Conservation (phyloP, 2,888 invertebrate genomes). For the Pimpla rufipes region DNA sequence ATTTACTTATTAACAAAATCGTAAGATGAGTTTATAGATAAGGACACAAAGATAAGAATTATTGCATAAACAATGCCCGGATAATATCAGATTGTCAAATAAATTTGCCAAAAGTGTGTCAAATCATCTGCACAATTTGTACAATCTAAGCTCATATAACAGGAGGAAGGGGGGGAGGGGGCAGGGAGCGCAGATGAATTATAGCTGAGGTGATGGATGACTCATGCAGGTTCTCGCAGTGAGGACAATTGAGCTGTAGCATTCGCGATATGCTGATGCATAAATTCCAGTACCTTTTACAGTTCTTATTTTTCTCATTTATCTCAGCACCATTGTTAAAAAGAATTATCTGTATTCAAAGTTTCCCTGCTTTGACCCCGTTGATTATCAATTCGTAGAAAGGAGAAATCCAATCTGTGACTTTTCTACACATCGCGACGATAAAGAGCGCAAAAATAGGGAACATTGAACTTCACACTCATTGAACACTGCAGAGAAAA, state of each 20-base stretch:
- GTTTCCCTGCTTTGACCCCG: neutral
- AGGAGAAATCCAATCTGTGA: neutral
- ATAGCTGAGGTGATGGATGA: slow-evolving; percentile 74
- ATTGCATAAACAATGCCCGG: too few relatives aligned
- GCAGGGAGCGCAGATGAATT: slow-evolving; percentile 73
- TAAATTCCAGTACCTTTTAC: neutral
- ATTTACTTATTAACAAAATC: too few relatives aligned
- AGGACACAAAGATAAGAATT: too few relatives aligned
- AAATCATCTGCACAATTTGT: slow-evolving; percentile 11
- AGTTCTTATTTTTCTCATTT: neutral
- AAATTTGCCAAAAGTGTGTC: slow-evolving; percentile 18
- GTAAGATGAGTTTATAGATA: too few relatives aligned
- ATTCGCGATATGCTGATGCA: slow-evolving; percentile 45
- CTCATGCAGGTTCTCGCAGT: slow-evolving; percentile 74
- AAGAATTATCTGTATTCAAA: neutral
- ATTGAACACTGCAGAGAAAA: neutral
- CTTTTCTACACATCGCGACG: neutral
- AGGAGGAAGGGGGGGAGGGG: slow-evolving; percentile 70
- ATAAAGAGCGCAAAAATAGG: neutral
- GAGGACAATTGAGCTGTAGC: slow-evolving; percentile 72
- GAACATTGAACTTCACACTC: slow-evolving; percentile 4
- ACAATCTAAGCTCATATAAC: slow-evolving; percentile 40
- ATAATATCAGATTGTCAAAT: neutral
- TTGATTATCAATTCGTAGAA: neutral
- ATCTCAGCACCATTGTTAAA: neutral